These are phyloP conservation scores for Argyrosomus regius DNA, from an alignment of 2,797 vertebrate genomes.

Conservation along the genomic window DNA sequence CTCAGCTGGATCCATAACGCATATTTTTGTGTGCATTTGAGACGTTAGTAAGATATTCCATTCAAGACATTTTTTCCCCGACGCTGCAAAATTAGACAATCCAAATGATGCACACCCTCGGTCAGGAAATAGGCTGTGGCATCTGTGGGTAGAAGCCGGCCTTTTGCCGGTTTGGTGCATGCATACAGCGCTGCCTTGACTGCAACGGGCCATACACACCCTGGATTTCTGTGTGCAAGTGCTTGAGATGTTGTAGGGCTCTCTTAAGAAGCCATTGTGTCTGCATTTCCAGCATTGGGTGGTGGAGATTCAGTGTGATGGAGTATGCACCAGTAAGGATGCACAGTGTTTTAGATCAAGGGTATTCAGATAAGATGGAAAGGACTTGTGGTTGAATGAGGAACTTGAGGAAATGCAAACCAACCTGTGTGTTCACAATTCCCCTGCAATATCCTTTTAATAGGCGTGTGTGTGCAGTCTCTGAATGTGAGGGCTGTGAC, in stretches of 20 bases:
- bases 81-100: background rate
- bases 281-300: constrained; percentile 5
- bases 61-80: background rate
- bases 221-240: constrained; percentile 13
- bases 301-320: background rate
- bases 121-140: background rate
- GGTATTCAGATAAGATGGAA: background rate
- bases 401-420: constrained; percentile 11
- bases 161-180: constrained; percentile 18
- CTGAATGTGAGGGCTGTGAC: background rate
- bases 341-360: background rate
- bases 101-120: background rate
- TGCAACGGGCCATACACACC: constrained; percentile 67
- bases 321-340: background rate
- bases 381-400: background rate
- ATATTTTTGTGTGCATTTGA: background rate
- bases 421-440: background rate
- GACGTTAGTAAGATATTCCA: no score
- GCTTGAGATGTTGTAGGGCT: constrained; percentile 15
- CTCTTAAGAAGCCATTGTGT: constrained; percentile 23
- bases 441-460: background rate
- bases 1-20: background rate
- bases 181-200: constrained; percentile 17
- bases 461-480: no score
- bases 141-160: background rate